Conservation (phyloP, 2,797 vertebrate species). For the Alcedo atthis region DNA sequence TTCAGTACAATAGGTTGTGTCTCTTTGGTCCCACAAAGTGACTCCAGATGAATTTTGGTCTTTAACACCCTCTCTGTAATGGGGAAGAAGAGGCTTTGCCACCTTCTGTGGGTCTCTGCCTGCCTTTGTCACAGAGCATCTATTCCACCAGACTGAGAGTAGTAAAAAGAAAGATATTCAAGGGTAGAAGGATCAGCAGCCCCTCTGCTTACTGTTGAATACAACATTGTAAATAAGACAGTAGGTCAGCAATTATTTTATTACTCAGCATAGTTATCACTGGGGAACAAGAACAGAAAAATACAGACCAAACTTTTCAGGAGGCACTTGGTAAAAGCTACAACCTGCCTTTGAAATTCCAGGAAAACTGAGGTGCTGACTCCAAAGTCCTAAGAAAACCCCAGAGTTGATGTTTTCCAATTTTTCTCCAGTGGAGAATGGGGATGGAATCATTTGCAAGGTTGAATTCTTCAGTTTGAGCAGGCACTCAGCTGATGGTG, state of each 20-base stretch:
- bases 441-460: conserved; percentile 17
- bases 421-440: background rate
- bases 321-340: background rate
- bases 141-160: background rate
- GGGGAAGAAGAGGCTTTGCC: background rate
- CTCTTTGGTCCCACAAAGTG: background rate
- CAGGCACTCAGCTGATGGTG: background rate
- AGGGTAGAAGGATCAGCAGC: background rate
- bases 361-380: background rate
- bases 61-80: background rate
- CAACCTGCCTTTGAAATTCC: conserved; percentile 8
- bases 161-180: background rate
- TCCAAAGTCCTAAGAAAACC: background rate
- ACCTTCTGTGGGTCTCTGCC: background rate
- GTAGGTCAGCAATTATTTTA: conserved; percentile 24
- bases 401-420: background rate
- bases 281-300: background rate
- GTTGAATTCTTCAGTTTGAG: conserved; percentile 23
- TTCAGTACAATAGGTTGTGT: background rate
- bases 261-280: conserved; percentile 4
- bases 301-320: background rate
- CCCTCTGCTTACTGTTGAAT: background rate
- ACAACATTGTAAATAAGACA: background rate
- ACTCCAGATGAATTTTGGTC: background rate
- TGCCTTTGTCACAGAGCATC: fast-evolving